phyloP scores from a whole-genome alignment of 2,797 vertebrate species.

The Graptemys geographica region DNA sequence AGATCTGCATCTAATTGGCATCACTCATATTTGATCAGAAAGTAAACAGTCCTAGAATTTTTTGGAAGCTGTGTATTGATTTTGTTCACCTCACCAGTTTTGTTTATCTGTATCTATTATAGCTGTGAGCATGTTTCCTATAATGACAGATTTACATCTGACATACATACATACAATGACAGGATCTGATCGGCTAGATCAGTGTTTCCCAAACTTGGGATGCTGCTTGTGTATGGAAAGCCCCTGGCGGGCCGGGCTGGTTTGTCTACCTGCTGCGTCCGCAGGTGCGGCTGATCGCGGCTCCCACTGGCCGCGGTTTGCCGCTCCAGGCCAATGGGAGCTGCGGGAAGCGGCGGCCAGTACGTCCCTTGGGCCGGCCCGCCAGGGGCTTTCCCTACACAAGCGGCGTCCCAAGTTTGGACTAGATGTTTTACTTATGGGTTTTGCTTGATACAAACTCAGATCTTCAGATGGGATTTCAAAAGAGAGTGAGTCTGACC shows the following conservation, averaged over 20 bases:
- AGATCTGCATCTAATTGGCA: slow-evolving; percentile 77
- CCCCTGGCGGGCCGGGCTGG: too few species aligned
- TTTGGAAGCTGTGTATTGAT: slow-evolving; percentile 74
- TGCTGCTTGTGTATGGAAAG: too few species aligned
- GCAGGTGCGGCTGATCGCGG: too few species aligned
- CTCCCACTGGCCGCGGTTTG: too few species aligned
- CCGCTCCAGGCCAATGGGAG: too few species aligned
- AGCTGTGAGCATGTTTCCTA: slow-evolving; percentile 66
- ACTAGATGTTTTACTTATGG: slow-evolving; percentile 15
- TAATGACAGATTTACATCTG: slow-evolving; percentile 55
- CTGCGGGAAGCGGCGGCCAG: too few species aligned
- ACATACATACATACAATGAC: background rate
- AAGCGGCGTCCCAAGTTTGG: background rate
- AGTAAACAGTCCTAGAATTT: slow-evolving; percentile 75
- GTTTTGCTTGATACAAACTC: slow-evolving; percentile 41
- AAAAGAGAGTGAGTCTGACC: background rate
- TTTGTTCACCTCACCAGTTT: slow-evolving; percentile 74
- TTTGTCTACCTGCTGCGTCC: too few species aligned
- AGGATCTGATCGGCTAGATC: slow-evolving; percentile 38
- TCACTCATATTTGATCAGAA: slow-evolving; percentile 71
- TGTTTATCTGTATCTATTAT: slow-evolving; percentile 80
- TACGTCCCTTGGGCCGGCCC: too few species aligned
- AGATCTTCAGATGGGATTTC: slow-evolving; percentile 40
- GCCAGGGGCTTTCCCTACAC: too few species aligned
- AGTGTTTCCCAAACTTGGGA: too few species aligned